These are phyloP conservation scores for Coenobita brevimanus DNA, from an alignment of 1,140 invertebrate species.

Conservation along the genomic window DNA sequence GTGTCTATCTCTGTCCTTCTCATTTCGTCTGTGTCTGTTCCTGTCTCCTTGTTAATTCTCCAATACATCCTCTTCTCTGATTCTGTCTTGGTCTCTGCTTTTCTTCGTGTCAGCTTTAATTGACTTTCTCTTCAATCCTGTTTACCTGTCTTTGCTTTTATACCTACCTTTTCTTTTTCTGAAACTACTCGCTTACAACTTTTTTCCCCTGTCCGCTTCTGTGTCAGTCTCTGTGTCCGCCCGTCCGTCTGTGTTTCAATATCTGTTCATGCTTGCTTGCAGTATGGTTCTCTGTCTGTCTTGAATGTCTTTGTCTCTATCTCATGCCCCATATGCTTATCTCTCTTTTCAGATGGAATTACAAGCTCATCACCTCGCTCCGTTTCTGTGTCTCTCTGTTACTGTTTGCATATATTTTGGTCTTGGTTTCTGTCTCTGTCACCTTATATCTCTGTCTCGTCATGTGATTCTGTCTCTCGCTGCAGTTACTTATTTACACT, in stretches of 20 bases:
- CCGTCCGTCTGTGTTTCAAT: not conserved
- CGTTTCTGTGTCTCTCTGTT: not conserved
- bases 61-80: not conserved
- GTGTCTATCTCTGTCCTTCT: too few relatives aligned
- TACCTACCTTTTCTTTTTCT: not conserved
- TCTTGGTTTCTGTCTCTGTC: too few relatives aligned
- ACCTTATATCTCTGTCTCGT: too few relatives aligned
- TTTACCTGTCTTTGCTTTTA: not conserved
- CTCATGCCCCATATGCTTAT: too few relatives aligned
- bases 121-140: not conserved
- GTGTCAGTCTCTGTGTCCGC: not conserved
- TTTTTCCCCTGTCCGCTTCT: not conserved
- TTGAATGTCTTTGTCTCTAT: not conserved
- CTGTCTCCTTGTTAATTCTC: not conserved
- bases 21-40: not conserved
- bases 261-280: too few relatives aligned
- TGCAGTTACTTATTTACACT: too few relatives aligned
- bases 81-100: not conserved
- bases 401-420: too few relatives aligned
- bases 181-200: not conserved
- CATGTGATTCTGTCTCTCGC: too few relatives aligned
- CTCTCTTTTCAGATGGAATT: too few relatives aligned
- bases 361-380: too few relatives aligned
- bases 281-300: too few relatives aligned
- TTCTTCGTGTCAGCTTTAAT: not conserved